Evolutionary conservation across 2,113 vertebrate genomes (phyloP), one percentile per base, ranked within the genome.

Genomic region (Salvelinus alpinus): DNA sequence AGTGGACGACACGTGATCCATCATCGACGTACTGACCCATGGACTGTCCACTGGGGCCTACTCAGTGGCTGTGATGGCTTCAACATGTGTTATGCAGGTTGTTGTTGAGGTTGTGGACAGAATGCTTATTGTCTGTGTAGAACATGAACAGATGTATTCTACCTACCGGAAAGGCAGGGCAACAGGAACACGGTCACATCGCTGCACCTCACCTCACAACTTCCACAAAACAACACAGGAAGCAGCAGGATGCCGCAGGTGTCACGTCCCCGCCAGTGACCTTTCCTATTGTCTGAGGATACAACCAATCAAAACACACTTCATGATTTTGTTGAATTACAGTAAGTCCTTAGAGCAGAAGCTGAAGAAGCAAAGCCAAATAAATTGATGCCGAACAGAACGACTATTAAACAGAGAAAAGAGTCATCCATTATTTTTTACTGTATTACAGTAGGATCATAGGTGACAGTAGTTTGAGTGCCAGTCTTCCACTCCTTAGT

Each of bases 91-190:
- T 81, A 65, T n/a, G 78, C 73, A 78, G 85, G 64, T 65, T 84
- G 78, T 84, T 85, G 83, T 84, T 83, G 75, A 80, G 76, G 73
- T 85, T 73, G 87, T 92, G 86, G 89, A 91, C 81, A 90, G 91
- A 85, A 85, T 34, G 80, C 81, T 92, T 25, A 54, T 54, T 12
- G 12, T 88, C 31, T 34, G 5, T 34, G 31, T 34, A 34, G 88
- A 94, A 94, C 91, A 88, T 89, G 8, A 29, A 78, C 81, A 2
- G 84, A 89, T 92, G 91, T 92, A 34, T 34, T 34, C 34, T 34
- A 93, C 91, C 89, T 94, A 91, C 92, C 94, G 93, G 94, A 95
- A 95, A 92, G 89, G 88, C 80, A 88, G 84, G 91, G 94, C 91
- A 93, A 93, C 93, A 75, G 94, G 94, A 93, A 34, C 34, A 34